These are phyloP conservation scores for Mixornis gularis DNA, from an alignment of 2,113 vertebrate species.

Conservation along the genomic window DNA sequence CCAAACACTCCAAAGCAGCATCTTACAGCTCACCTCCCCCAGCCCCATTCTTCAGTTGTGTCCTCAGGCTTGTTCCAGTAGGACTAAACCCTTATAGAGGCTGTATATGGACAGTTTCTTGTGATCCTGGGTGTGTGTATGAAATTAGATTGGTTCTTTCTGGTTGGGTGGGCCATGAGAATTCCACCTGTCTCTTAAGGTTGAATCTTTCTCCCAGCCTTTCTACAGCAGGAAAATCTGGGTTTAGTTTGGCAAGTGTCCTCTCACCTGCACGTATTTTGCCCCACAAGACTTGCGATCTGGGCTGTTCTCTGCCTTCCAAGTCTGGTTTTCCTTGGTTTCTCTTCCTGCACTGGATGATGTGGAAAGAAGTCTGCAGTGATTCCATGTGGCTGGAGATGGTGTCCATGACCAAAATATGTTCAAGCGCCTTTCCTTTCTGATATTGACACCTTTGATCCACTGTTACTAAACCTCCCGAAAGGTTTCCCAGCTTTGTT, in stretches of 20 bases:
- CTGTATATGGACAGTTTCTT: neutral
- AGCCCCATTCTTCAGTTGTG: neutral
- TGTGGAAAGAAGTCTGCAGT: neutral
- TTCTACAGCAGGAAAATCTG: neutral
- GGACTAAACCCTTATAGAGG: neutral
- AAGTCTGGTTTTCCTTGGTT: neutral
- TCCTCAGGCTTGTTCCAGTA: neutral
- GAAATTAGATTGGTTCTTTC: neutral
- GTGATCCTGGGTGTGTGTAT: neutral
- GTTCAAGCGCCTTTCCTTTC: neutral
- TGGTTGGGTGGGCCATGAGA: accelerated
- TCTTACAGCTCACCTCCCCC: neutral
- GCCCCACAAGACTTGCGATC: neutral
- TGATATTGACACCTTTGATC: neutral
- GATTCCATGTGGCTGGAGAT: neutral
- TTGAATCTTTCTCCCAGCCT: neutral
- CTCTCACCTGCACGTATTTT: neutral
- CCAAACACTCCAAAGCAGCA: neutral
- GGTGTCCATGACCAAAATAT: neutral
- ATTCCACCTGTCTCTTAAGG: neutral
- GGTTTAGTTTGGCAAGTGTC: neutral
- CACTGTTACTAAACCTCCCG: neutral
- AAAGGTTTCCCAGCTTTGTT: neutral
- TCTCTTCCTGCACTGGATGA: neutral
- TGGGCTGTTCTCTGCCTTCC: neutral